Conservation (phyloP, 2,888 invertebrate genomes). For the Drosophila trichaetosa region DNA sequence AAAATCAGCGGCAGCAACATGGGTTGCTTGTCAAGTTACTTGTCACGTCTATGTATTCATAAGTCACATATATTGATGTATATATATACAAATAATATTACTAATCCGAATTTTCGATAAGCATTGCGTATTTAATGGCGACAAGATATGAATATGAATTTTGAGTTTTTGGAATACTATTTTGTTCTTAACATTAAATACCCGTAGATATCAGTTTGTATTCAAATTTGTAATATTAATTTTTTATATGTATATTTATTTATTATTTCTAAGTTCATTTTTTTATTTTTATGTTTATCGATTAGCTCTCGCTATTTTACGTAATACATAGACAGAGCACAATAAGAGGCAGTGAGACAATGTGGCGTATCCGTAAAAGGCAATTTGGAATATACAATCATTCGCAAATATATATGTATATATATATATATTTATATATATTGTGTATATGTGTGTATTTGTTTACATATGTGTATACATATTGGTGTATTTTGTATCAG, state of each 20-base stretch:
- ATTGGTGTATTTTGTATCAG: conserved; percentile 6
- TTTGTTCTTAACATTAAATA: background rate
- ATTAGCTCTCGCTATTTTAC: conserved; percentile 45
- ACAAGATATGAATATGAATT: background rate
- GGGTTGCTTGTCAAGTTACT: conserved; percentile 24
- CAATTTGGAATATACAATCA: conserved; percentile 25
- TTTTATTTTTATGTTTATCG: background rate
- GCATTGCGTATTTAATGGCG: background rate
- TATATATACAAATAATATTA: background rate
- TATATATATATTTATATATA: conserved; percentile 5
- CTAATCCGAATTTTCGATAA: background rate
- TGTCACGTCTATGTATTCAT: background rate
- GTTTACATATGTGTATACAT: conserved; percentile 9
- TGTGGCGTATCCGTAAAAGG: conserved; percentile 61
- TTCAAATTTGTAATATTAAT: background rate
- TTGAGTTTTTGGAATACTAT: background rate
- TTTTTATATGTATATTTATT: background rate
- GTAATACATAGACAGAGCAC: conserved; percentile 33
- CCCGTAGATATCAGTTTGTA: background rate
- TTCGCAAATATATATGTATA: background rate
- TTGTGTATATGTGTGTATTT: background rate
- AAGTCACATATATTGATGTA: background rate
- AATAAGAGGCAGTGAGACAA: conserved; percentile 66
- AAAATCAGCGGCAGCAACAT: conserved; percentile 16
- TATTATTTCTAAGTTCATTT: background rate